These are phyloP conservation scores for Aphidius colemani DNA, from an alignment of 2,888 invertebrate species.

Conservation along the genomic window DNA sequence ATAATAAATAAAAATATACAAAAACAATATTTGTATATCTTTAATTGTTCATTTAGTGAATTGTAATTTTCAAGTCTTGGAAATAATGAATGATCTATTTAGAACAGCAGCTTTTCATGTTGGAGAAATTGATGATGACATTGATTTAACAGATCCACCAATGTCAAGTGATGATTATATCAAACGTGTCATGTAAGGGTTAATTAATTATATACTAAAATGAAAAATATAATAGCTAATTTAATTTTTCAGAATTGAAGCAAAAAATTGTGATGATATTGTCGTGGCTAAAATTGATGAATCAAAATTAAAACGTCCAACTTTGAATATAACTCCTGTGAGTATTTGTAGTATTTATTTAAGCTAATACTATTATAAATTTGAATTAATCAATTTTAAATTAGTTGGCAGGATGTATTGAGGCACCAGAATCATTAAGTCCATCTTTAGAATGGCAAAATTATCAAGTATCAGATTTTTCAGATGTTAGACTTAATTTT, in stretches of 20 bases:
- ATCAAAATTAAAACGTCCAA: conserved; percentile 40
- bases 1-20: no score
- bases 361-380: neutral
- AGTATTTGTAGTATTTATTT: neutral
- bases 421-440: conserved; percentile 58
- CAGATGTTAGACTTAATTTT: conserved; percentile 65
- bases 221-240: neutral
- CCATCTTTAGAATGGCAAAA: conserved; percentile 71
- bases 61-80: no score
- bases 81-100: conserved; percentile 45
- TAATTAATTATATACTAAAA: neutral
- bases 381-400: conserved; percentile 13
- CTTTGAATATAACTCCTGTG: conserved; percentile 29
- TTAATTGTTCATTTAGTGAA: no score
- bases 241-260: conserved; percentile 46
- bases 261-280: conserved; percentile 49
- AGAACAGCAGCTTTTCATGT: conserved; percentile 46
- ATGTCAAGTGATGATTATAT: conserved; percentile 55
- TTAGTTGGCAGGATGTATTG: conserved; percentile 59
- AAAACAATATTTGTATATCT: no score
- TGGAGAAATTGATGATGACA: conserved; percentile 45
- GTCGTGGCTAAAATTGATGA: conserved; percentile 49
- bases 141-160: conserved; percentile 49
- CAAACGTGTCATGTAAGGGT: conserved; percentile 54
- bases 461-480: conserved; percentile 71